Base-by-base conservation (phyloP, 1,140 invertebrate species). In the Nixonia krombeini region DNA sequence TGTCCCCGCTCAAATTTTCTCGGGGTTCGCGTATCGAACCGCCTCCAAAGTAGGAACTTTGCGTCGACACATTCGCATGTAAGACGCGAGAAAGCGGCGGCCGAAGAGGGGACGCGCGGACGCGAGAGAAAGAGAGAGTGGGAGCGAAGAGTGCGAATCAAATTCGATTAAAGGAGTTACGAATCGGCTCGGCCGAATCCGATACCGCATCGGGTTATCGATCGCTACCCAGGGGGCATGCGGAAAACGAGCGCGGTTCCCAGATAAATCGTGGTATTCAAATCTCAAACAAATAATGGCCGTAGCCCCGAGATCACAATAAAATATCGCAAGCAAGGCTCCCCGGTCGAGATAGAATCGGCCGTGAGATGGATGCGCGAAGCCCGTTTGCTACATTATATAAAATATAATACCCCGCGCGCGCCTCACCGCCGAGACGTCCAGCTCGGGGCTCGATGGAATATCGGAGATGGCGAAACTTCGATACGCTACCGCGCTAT, bases 191-290 rank as follows among this genome's bases (percentile, higher is more conserved):
- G 26, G 29, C 29, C 50, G 25, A 61, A 62, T 63, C 35, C 35
- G 64, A 64, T 64, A 64, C 53, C 40, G 57, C 65, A 53, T 72
- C 53, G 25, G 49, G 45, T 69, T 72, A 72, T 64, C 58, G 58
- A 70, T 67, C 65, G 65, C 26, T 55, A 18, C 23, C 61, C 49
- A 44, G 42, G 55, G 45, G 62, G 38, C 56, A 50, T 35, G 49
- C 47, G 62, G 53, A 66, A 69, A 63, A 56, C 58, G 62, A 69
- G 51, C 47, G 33, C 26, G 45, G 29, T 61, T 63, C 31, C 45
- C 40, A 62, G 61, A 68, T 69, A 68, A 69, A 68, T 68, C 53
- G 50, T 31, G 12, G 61, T 46, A 53, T 70, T 67, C 59, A 62
- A 64, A 67, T 61, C 42, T 47, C 55, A 45, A 53, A 64, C 49